phyloP scores from a whole-genome alignment of 2,113 vertebrate genomes.

The Climacteris rufus region DNA sequence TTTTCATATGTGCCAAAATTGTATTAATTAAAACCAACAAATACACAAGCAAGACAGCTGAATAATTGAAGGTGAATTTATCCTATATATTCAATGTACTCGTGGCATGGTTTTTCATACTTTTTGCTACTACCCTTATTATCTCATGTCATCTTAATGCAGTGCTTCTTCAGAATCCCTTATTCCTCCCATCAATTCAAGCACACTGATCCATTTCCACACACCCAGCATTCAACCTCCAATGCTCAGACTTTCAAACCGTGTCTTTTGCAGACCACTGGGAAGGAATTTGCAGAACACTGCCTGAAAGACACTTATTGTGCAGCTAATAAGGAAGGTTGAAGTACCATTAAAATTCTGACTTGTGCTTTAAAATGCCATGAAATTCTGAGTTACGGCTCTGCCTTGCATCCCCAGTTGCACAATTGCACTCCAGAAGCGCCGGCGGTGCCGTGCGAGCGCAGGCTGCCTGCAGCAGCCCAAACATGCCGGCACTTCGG shows the following conservation, averaged over 20 bases:
- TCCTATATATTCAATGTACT: background rate
- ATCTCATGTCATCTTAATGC: background rate
- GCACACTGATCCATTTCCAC: background rate
- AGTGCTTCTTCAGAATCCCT: background rate
- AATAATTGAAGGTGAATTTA: background rate
- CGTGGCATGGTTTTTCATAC: background rate
- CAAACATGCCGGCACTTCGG: background rate
- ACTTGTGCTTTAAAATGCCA: constrained; percentile 24
- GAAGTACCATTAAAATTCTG: constrained; percentile 43
- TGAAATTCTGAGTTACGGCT: background rate
- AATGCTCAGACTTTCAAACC: background rate
- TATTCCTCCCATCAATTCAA: background rate
- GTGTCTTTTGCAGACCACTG: background rate
- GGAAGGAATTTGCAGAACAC: constrained; percentile 1
- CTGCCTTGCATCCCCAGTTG: background rate
- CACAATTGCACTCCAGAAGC: background rate
- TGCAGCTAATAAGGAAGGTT: constrained; percentile 40
- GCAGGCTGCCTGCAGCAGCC: background rate
- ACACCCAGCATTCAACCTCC: background rate
- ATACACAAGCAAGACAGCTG: background rate
- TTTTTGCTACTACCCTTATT: background rate
- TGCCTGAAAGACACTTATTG: background rate
- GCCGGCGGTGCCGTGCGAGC: background rate
- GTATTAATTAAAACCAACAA: background rate
- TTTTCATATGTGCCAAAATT: background rate